Conservation (phyloP, 2,113 vertebrate species). For the Cromileptes altivelis region DNA sequence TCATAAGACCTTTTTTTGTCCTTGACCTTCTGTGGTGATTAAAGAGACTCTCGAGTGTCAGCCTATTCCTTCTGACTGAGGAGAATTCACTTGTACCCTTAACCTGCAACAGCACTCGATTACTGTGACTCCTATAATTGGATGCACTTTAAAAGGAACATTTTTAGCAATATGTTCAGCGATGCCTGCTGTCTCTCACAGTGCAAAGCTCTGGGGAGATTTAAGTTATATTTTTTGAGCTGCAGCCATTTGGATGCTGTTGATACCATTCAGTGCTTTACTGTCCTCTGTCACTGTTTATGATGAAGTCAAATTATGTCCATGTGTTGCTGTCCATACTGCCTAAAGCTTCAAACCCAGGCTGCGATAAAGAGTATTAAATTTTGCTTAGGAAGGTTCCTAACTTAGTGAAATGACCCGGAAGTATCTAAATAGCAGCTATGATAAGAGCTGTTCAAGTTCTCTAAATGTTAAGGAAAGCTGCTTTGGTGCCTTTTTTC, state of each 20-base stretch:
- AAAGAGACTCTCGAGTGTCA: not conserved
- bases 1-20: not conserved
- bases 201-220: not conserved
- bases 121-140: not conserved
- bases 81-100: not conserved
- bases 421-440: too few relatives aligned
- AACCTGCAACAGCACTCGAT: not conserved
- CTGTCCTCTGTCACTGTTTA: too few relatives aligned
- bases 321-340: not conserved
- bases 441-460: too few relatives aligned
- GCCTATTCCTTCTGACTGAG: not conserved
- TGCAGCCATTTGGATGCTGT: not conserved
- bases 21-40: conserved; percentile 7
- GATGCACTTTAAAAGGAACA: not conserved
- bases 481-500: too few relatives aligned
- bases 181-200: not conserved
- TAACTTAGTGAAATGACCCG: too few relatives aligned
- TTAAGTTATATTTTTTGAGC: not conserved
- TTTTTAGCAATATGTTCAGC: not conserved
- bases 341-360: not conserved
- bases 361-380: not conserved
- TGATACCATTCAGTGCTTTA: not conserved
- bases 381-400: too few relatives aligned
- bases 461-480: too few relatives aligned
- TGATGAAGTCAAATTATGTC: not conserved